phyloP scores from a whole-genome alignment of 2,113 vertebrate species.

The Phasianus colchicus region DNA sequence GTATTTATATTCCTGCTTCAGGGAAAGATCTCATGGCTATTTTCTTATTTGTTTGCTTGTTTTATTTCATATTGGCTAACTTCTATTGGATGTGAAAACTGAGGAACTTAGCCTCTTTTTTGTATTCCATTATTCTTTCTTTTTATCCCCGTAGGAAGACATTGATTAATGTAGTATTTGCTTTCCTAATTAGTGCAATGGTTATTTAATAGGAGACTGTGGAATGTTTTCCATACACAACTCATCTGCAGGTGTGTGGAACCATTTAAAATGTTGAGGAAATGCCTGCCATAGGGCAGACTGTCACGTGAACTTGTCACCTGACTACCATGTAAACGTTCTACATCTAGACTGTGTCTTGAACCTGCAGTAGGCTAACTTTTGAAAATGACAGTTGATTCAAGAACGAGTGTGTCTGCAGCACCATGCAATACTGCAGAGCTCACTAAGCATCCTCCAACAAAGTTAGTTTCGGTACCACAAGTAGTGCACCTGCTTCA shows the following conservation, averaged over 20 bases:
- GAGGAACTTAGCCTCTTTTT: not conserved
- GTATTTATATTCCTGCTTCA: constrained; percentile 30
- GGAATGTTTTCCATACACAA: not conserved
- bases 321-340: not conserved
- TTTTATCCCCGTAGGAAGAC: not conserved
- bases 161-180: not conserved
- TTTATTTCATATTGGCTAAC: constrained; percentile 30
- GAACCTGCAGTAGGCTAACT: not conserved
- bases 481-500: not conserved
- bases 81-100: not conserved
- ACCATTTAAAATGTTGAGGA: not conserved
- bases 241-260: not conserved
- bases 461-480: not conserved
- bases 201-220: not conserved
- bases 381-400: not conserved
- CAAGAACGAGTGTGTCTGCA: not conserved
- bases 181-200: not conserved
- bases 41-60: not conserved
- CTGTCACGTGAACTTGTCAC: not conserved
- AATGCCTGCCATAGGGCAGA: not conserved
- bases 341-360: not conserved
- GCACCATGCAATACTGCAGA: not conserved
- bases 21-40: not conserved
- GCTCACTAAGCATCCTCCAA: constrained; percentile 21
- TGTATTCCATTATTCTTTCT: not conserved